These are phyloP conservation scores for Caenorhabditis sp. DNA, from an alignment of 2,888 invertebrate species.

Conservation along the genomic window DNA sequence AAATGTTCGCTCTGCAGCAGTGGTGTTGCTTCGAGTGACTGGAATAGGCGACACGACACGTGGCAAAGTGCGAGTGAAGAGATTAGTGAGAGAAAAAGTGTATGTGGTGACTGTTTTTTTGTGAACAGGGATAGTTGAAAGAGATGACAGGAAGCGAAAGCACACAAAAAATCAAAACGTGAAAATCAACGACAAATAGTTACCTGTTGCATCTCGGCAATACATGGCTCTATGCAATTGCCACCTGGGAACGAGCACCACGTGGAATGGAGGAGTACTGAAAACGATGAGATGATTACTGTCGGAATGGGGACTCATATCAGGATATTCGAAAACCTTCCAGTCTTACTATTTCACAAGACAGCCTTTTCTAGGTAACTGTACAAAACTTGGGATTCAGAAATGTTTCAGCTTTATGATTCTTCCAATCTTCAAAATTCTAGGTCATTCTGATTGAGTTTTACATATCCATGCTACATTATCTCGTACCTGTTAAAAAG, in stretches of 20 bases:
- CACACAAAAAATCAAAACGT: constrained; percentile 3
- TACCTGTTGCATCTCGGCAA: constrained; percentile 75
- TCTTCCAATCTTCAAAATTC: no score
- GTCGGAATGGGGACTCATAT: no score
- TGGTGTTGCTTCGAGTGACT: constrained; percentile 75
- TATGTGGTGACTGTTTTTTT: no score
- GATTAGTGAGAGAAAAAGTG: constrained; percentile 14
- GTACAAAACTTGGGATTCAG: no score
- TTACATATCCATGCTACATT: no score
- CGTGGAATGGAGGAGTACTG: constrained; percentile 16
- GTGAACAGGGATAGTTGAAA: constrained; percentile 7
- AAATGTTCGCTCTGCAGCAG: constrained; percentile 73
- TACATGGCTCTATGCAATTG: constrained; percentile 74
- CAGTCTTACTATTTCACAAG: no score
- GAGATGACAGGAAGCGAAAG: constrained; percentile 19
- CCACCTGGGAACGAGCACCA: constrained; percentile 66
- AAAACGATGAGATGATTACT: neutral
- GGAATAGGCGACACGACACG: constrained; percentile 61
- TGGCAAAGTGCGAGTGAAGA: constrained; percentile 45
- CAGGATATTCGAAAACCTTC: no score
- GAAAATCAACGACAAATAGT: neutral
- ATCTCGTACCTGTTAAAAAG: constrained; percentile 23
- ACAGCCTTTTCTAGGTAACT: no score
- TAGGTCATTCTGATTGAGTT: no score
- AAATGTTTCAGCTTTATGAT: no score